A percentile compares a stretch with the other conserved stretches of the same genome.
These are phyloP conservation scores for Micropterix aruncella DNA, from an alignment of 2,888 invertebrate genomes.

Conservation along the genomic window DNA sequence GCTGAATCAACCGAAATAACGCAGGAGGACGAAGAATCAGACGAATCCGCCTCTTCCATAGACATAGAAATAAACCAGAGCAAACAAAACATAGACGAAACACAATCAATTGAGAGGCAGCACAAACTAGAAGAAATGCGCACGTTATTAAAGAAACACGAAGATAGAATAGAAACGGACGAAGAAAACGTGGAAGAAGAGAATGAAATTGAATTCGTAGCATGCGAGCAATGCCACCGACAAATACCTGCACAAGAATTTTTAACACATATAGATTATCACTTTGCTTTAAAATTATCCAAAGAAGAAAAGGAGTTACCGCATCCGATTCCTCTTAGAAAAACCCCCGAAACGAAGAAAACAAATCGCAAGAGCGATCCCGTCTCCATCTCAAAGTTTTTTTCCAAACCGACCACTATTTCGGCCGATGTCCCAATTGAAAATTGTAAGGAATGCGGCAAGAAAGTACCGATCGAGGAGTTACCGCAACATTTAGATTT, in stretches of 20 bases:
- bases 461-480: slow-evolving; percentile 42
- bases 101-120: slow-evolving; percentile 10
- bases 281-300: slow-evolving; percentile 52
- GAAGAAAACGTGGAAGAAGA: neutral
- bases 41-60: slow-evolving; percentile 31
- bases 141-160: slow-evolving; percentile 1
- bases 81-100: slow-evolving; percentile 14
- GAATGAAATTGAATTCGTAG: slow-evolving; percentile 9
- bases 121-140: neutral
- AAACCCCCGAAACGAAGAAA: slow-evolving; percentile 15
- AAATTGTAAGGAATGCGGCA: slow-evolving; percentile 55
- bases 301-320: slow-evolving; percentile 32
- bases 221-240: slow-evolving; percentile 54
- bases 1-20: neutral
- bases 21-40: slow-evolving; percentile 27
- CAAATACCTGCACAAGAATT: slow-evolving; percentile 38
- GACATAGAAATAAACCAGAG: slow-evolving; percentile 34
- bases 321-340: slow-evolving; percentile 12
- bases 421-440: slow-evolving; percentile 24
- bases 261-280: slow-evolving; percentile 59
- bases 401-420: slow-evolving; percentile 23
- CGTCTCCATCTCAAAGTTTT: slow-evolving; percentile 26
- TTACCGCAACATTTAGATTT: slow-evolving; percentile 68
- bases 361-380: slow-evolving; percentile 11
- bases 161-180: slow-evolving; percentile 11